phyloP scores from a whole-genome alignment of 2,797 vertebrate genomes.

The Scyliorhinus canicula region DNA sequence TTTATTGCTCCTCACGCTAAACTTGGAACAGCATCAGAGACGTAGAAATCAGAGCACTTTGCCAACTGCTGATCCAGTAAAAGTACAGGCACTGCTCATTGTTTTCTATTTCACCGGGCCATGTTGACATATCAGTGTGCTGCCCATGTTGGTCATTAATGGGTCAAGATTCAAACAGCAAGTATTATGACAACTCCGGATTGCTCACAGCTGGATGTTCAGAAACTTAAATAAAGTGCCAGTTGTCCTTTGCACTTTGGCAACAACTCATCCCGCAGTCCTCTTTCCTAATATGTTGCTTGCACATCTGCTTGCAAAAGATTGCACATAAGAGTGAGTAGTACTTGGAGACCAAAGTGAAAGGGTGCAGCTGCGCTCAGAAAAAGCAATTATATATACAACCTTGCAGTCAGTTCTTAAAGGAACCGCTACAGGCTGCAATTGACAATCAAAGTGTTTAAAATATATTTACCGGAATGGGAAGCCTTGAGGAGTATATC shows the following conservation, averaged over 20 bases:
- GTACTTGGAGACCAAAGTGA: neutral
- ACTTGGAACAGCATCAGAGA: constrained; percentile 19
- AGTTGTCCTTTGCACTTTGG: neutral
- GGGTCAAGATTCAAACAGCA: constrained; percentile 23
- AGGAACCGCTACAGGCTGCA: neutral
- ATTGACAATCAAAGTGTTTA: neutral
- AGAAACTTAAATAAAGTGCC: neutral
- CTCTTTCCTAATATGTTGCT: neutral
- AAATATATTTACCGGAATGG: neutral
- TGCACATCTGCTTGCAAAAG: neutral
- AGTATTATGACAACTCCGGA: constrained; percentile 9
- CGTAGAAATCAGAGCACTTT: neutral
- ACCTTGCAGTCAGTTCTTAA: neutral
- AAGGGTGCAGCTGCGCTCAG: neutral
- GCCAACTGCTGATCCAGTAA: neutral
- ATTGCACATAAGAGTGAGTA: neutral
- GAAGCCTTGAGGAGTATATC: neutral
- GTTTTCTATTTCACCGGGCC: neutral
- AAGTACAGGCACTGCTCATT: neutral
- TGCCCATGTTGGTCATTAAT: neutral
- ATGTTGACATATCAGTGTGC: constrained; percentile 26
- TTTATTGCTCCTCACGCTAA: constrained; percentile 10
- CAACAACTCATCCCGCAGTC: neutral
- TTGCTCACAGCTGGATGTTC: constrained; percentile 16
- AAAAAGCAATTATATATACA: neutral